phyloP scores from a whole-genome alignment of 2,888 invertebrate genomes.

The Ramazzottius varieornatus region DNA sequence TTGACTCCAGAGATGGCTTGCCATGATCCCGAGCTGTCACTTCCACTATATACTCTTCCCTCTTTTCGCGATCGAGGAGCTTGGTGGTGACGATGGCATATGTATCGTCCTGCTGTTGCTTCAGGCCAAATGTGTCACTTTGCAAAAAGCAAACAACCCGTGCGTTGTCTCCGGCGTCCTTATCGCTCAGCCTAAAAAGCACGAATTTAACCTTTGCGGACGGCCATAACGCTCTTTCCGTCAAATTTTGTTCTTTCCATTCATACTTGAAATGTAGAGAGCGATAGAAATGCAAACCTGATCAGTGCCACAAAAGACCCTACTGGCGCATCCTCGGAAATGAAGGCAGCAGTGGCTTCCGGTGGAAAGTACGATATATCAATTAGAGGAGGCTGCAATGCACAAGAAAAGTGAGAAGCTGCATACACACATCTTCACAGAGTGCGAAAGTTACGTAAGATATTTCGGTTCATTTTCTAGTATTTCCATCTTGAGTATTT shows the following conservation, averaged over 20 bases:
- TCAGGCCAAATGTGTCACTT: conserved; percentile 11
- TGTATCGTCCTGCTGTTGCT: conserved; percentile 23
- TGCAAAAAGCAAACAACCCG: neutral
- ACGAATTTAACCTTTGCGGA: too few relatives aligned
- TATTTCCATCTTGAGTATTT: too few relatives aligned
- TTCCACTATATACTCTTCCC: neutral
- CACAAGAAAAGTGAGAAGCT: too few relatives aligned
- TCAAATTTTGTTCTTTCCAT: too few relatives aligned
- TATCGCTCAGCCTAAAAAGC: neutral
- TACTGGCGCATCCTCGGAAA: neutral
- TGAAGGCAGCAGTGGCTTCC: conserved; percentile 3
- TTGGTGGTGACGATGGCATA: conserved; percentile 21
- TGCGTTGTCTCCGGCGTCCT: neutral
- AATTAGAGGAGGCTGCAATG: neutral
- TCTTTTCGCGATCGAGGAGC: conserved; percentile 7
- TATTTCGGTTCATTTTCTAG: too few relatives aligned
- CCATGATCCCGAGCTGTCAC: neutral
- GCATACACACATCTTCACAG: too few relatives aligned
- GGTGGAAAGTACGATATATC: neutral
- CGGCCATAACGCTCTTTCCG: too few relatives aligned
- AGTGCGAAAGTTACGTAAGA: too few relatives aligned
- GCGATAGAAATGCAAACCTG: too few relatives aligned
- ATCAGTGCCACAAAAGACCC: neutral
- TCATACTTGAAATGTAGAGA: too few relatives aligned
- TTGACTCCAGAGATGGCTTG: neutral